Percentiles rank a stretch among this genome's conserved stretches.
These are phyloP conservation scores for Brachypodius melanocephalos DNA, from an alignment of 2,113 vertebrate species.

Conservation along the genomic window DNA sequence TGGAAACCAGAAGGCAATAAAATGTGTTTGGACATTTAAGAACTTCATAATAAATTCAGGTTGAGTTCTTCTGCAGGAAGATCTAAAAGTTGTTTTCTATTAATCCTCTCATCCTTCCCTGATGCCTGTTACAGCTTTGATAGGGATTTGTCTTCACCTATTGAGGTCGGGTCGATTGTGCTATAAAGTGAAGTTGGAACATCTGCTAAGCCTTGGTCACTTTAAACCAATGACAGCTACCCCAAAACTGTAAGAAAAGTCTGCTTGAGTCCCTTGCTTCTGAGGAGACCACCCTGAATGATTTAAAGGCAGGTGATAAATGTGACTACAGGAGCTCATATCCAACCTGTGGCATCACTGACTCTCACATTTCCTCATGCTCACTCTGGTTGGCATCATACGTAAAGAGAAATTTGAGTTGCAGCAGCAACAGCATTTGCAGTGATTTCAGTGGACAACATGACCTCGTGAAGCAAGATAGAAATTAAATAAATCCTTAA, in stretches of 20 bases:
- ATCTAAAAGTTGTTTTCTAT: background rate
- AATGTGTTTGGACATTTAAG: background rate
- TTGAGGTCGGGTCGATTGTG: background rate
- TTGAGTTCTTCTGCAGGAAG: background rate
- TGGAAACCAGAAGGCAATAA: slow-evolving; percentile 27
- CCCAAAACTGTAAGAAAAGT: background rate
- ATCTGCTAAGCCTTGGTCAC: background rate
- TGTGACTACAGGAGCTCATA: background rate
- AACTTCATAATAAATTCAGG: background rate
- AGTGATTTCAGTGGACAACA: background rate
- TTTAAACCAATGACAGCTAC: background rate
- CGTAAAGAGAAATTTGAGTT: background rate
- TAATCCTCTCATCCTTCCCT: background rate
- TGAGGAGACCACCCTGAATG: background rate
- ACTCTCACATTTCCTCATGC: background rate
- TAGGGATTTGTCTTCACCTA: background rate
- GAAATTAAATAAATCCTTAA: background rate
- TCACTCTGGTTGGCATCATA: background rate
- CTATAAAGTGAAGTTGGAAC: background rate
- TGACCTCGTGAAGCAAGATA: background rate
- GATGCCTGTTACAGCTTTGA: background rate
- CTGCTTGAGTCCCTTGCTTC: background rate
- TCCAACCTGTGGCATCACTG: background rate
- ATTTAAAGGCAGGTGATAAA: background rate
- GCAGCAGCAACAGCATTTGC: background rate